phyloP scores from a whole-genome alignment of 2,113 vertebrate species.

The Leptobrachium leishanense region DNA sequence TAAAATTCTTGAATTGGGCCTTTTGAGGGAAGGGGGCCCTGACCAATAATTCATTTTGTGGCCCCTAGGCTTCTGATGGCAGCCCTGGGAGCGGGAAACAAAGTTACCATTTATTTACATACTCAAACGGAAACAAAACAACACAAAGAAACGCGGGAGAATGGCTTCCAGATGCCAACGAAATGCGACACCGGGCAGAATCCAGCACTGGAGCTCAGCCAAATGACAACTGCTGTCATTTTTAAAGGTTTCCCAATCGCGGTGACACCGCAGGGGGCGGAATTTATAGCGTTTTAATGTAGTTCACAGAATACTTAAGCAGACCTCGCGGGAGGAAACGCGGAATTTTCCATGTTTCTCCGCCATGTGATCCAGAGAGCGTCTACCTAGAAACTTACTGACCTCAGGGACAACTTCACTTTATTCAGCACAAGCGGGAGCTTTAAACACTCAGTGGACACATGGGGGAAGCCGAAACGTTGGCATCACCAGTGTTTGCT shows the following conservation, averaged over 20 bases:
- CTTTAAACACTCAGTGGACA: no score
- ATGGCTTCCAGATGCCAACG: slow-evolving; percentile 12
- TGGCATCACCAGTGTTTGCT: no score
- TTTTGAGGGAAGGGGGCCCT: no score
- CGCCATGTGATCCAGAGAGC: background rate
- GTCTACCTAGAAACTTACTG: no score
- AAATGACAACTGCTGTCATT: slow-evolving; percentile 10
- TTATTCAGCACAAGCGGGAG: no score
- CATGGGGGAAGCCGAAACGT: no score
- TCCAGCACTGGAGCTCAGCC: background rate
- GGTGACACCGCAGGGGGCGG: background rate
- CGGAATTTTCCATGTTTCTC: background rate
- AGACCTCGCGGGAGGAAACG: background rate
- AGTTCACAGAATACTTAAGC: slow-evolving; percentile 3
- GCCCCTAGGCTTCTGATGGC: no score
- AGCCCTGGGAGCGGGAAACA: no score
- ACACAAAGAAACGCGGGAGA: background rate
- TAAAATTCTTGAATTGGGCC: no score
- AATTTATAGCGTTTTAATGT: slow-evolving; percentile 15
- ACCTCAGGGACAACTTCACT: no score
- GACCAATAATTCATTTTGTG: no score
- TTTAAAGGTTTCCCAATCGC: slow-evolving; percentile 20
- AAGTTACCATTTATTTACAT: background rate
- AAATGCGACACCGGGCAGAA: background rate
- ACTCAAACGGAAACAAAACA: background rate